Base-by-base conservation (phyloP, 2,888 invertebrate species). In the Ophioninae sp. region DNA sequence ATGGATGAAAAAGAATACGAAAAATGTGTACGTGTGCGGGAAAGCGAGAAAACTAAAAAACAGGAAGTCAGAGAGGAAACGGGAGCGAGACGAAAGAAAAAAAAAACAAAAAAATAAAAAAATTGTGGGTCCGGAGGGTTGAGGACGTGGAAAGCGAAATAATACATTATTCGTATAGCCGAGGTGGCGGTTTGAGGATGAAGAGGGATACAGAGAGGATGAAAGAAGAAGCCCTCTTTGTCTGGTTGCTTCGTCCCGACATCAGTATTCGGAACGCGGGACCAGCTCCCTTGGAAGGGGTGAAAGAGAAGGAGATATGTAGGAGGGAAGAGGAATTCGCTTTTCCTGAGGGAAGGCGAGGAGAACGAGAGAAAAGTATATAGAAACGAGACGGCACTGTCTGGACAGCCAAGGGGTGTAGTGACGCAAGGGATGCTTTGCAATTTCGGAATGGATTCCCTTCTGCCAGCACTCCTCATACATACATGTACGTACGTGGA, bases 401-500 rank as follows among this genome's bases (percentile, higher is more conserved):
- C 84, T 79, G 80, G 72, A 72, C 64, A 62, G 74, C 80, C 80
- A 80, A 74, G 85, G 84, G 82, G 86, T 87, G 85, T 72, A 85
- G 85, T 80, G 86, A 84, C 87, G 87, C 87, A 86, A 88, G 90
- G 89, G 89, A 83, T 91, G 90, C 90, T 89, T 91, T 89, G 92
- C 92, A 92, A 92, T 92, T 92, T 92, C 90, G 92, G 91, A 92
- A 92, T 92, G 92, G 92, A 92, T 92, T 92, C 92, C 90, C 89
- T 88, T 89, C 89, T 88, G 85, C 87, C 88, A 86, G 85, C 82
- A 68, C 82, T 72, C 84, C 77, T 62, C 56, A 57, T 64, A 82
- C 69, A 74, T 76, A 72, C 68, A 82, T 81, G 13, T 84, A 85
- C 75, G 13, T 67, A 80, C 77, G 2, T 81, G 67, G 81, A 74